Conservation (phyloP, 2,888 invertebrate species). For the Pogonocherus hispidulus region DNA sequence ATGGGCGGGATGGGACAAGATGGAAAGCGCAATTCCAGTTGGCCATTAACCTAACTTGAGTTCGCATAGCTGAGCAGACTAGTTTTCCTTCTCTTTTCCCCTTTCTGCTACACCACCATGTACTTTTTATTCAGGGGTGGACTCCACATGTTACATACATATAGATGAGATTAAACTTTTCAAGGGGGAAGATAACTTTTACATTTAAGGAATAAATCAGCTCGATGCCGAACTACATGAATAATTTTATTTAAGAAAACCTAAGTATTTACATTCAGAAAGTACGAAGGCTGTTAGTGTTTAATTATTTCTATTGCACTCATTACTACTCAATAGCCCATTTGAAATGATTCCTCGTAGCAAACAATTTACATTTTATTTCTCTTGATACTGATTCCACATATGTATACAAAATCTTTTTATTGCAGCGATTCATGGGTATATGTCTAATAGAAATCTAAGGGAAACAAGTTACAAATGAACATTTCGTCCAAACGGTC, state of each 20-base stretch:
- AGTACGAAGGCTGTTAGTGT: too few relatives aligned
- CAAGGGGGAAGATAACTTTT: background rate
- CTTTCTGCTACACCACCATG: constrained; percentile 29
- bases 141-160: constrained; percentile 21
- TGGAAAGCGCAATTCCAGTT: constrained; percentile 81
- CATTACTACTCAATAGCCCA: too few relatives aligned
- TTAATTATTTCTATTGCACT: too few relatives aligned
- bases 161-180: constrained; percentile 4
- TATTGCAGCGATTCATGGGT: too few relatives aligned
- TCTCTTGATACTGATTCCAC: too few relatives aligned
- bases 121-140: constrained; percentile 39
- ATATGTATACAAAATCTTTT: too few relatives aligned
- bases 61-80: constrained; percentile 72
- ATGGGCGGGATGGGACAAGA: constrained; percentile 71
- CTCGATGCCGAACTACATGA: background rate
- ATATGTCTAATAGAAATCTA: too few relatives aligned
- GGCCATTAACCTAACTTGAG: constrained; percentile 78
- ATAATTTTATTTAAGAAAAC: background rate
- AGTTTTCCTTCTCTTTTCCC: constrained; percentile 61
- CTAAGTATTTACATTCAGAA: too few relatives aligned
- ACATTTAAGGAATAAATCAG: background rate
- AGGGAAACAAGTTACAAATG: too few relatives aligned
- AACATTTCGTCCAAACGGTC: too few relatives aligned
- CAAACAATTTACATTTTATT: too few relatives aligned
- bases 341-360: too few relatives aligned